A percentile compares a stretch with the other conserved stretches of the same genome.
phyloP scores from a whole-genome alignment of 37 sponge, comb jelly and placozoan genomes.

The Petrosia ficiformis region DNA sequence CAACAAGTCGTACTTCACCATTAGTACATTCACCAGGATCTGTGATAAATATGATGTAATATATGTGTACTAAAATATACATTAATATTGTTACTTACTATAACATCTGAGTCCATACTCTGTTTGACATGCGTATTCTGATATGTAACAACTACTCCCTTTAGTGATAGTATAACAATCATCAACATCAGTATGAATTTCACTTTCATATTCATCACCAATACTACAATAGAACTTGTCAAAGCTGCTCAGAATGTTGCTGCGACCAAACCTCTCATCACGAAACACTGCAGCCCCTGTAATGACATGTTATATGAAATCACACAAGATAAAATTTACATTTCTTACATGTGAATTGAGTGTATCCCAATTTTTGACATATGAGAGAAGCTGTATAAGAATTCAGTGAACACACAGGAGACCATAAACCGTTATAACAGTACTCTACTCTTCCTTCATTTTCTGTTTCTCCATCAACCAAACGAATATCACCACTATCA shows the following conservation, averaged over 20 bases:
- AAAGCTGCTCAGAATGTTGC: not conserved
- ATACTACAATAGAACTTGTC: not conserved
- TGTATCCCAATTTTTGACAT: constrained; percentile 2
- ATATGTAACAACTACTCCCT: not conserved
- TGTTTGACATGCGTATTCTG: not conserved
- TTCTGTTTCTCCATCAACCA: not conserved
- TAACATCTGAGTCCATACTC: not conserved
- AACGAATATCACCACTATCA: not conserved
- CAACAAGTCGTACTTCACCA: not conserved
- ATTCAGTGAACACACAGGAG: not conserved
- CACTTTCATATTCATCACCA: no score
- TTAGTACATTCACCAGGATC: constrained; percentile 8
- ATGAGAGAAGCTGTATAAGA: not conserved
- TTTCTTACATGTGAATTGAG: not conserved
- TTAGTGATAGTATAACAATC: not conserved
- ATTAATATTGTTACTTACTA: not conserved
- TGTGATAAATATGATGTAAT: not conserved
- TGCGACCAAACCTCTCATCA: constrained; percentile 7
- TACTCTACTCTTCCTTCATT: constrained; percentile 11
- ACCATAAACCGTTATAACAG: not conserved
- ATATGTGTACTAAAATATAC: not conserved
- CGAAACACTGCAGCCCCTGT: not conserved
- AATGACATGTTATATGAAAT: not conserved
- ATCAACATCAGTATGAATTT: not conserved
- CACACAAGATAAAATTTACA: not conserved